phyloP scores from a whole-genome alignment of 2,888 invertebrate genomes.

The Lymantria dispar region DNA sequence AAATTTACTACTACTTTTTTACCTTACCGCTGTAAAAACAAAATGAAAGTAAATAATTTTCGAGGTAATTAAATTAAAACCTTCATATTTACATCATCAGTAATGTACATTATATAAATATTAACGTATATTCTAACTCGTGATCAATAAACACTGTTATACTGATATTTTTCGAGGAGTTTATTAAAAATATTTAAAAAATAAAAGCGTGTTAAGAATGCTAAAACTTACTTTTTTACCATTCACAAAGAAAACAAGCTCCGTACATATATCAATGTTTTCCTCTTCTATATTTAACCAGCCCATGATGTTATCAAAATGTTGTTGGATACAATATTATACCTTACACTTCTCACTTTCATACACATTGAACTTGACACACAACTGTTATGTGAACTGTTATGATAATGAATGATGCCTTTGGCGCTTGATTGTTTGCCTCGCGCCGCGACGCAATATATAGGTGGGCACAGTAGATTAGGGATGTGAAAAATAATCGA shows the following conservation, averaged over 20 bases:
- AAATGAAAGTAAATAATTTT: too few relatives aligned
- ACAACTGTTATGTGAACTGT: slow-evolving; percentile 27
- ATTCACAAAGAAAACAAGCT: slow-evolving; percentile 75
- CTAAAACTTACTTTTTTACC: slow-evolving; percentile 68
- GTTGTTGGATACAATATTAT: slow-evolving; percentile 10
- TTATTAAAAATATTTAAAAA: background rate
- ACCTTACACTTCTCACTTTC: slow-evolving; percentile 32
- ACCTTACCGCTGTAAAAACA: too few relatives aligned
- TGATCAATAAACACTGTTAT: too few relatives aligned
- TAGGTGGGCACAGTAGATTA: too few relatives aligned
- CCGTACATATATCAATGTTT: slow-evolving; percentile 45
- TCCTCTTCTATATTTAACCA: slow-evolving; percentile 57
- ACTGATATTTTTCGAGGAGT: background rate
- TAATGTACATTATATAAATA: too few relatives aligned
- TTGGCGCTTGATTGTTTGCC: slow-evolving; percentile 4
- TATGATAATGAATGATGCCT: background rate
- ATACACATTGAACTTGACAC: slow-evolving; percentile 8
- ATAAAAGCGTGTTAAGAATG: background rate
- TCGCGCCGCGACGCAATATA: slow-evolving; percentile 15
- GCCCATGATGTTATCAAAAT: slow-evolving; percentile 49
- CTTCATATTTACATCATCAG: too few relatives aligned
- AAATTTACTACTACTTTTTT: too few relatives aligned
- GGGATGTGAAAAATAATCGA: too few relatives aligned
- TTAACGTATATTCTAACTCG: too few relatives aligned
- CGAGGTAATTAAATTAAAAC: too few relatives aligned